Conservation (phyloP, 1,140 invertebrate genomes). For the Mercenaria mercenaria region DNA sequence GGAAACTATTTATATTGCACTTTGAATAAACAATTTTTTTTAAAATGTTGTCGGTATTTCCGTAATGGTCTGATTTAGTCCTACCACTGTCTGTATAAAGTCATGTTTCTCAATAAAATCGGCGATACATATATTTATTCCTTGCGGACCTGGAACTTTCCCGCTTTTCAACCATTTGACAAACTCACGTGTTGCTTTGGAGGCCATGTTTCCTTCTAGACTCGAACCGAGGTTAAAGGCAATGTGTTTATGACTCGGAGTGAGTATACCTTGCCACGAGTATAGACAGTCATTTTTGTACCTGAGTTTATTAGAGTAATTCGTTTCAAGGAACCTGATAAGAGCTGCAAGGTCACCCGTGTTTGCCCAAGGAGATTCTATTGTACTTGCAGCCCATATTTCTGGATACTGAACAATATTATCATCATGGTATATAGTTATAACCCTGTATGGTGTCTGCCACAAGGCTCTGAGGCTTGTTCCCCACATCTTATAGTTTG, state of each 20-base stretch:
- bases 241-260: conserved; percentile 89
- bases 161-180: conserved; percentile 87
- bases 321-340: conserved; percentile 88
- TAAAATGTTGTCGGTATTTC: conserved; percentile 32
- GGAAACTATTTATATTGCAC: no score
- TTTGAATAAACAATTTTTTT: no score
- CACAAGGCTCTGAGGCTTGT: conserved; percentile 89
- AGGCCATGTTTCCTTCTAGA: conserved; percentile 84
- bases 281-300: conserved; percentile 89
- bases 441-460: conserved; percentile 89
- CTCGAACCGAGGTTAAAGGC: conserved; percentile 86
- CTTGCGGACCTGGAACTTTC: conserved; percentile 84
- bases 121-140: conserved; percentile 88
- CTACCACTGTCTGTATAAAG: conserved; percentile 74
- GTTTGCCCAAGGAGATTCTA: conserved; percentile 93
- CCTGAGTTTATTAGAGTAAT: conserved; percentile 84
- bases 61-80: conserved; percentile 68
- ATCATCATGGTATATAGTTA: conserved; percentile 89
- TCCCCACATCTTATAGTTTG: conserved; percentile 85
- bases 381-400: conserved; percentile 90
- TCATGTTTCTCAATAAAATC: conserved; percentile 87
- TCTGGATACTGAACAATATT: conserved; percentile 85
- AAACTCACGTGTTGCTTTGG: conserved; percentile 82
- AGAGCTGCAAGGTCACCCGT: conserved; percentile 89
- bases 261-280: conserved; percentile 92